phyloP scores from a whole-genome alignment of 2,797 vertebrate species.

The Mastacembelus armatus region DNA sequence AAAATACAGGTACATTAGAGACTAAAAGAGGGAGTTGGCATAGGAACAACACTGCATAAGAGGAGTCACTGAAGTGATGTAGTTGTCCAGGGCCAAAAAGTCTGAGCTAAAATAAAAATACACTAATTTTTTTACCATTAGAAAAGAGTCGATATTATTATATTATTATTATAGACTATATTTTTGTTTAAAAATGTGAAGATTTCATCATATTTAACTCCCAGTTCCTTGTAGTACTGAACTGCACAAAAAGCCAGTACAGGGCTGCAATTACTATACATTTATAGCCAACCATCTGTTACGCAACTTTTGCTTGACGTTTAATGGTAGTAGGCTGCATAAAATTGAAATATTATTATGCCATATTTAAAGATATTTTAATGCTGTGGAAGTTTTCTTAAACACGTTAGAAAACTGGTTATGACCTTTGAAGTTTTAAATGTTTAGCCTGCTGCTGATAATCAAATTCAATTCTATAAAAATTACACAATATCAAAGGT shows the following conservation, averaged over 20 bases:
- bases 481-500: not conserved
- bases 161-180: too few species aligned
- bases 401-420: not conserved
- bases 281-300: too few species aligned
- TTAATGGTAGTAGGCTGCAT: not conserved
- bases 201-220: not conserved
- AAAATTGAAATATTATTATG: not conserved
- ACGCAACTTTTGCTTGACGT: not conserved
- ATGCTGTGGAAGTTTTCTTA: not conserved
- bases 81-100: too few species aligned
- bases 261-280: not conserved
- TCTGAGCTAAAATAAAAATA: too few species aligned
- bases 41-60: not conserved
- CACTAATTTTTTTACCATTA: too few species aligned
- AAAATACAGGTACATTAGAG: not conserved
- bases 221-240: not conserved
- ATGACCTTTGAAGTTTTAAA: constrained; percentile 1
- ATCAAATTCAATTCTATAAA: not conserved
- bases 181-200: not conserved
- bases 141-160: too few species aligned
- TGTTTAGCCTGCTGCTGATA: too few species aligned
- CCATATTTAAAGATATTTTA: not conserved
- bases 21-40: not conserved
- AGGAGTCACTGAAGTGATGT: too few species aligned
- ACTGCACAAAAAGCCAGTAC: not conserved